Percentiles rank a stretch among this genome's conserved stretches.
These are phyloP conservation scores for Psylliodes chrysocephalus DNA, from an alignment of 2,888 invertebrate species.

Conservation along the genomic window DNA sequence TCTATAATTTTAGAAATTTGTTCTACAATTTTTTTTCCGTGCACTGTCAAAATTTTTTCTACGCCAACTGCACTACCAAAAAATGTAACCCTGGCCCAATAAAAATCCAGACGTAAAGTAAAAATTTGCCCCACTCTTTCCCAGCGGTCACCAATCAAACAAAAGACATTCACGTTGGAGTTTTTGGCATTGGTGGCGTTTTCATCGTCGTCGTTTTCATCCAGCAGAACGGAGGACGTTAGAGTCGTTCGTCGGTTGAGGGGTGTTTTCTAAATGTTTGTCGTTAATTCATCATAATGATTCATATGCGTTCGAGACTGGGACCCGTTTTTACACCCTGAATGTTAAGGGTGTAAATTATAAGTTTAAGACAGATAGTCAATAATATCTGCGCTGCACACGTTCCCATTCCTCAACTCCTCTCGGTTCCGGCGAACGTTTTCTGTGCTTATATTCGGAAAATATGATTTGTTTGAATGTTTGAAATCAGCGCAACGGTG, in stretches of 20 bases:
- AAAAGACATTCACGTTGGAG: constrained; percentile 17
- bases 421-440: constrained; percentile 3
- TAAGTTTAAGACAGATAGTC: constrained; percentile 66
- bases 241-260: constrained; percentile 52
- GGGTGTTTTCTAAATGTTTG: constrained; percentile 66
- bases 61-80: no score
- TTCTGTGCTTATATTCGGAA: neutral
- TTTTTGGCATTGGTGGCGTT: constrained; percentile 40
- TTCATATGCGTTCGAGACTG: constrained; percentile 65
- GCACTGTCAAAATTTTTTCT: no score
- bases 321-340: constrained; percentile 64
- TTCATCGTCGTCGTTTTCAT: constrained; percentile 23
- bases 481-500: neutral
- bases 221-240: constrained; percentile 42
- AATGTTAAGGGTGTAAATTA: constrained; percentile 66
- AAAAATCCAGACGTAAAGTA: no score
- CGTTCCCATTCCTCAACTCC: constrained; percentile 45
- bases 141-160: constrained; percentile 15
- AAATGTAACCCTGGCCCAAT: no score
- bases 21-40: no score
- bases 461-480: constrained; percentile 24
- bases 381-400: constrained; percentile 60
- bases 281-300: constrained; percentile 67
- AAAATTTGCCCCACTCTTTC: neutral
- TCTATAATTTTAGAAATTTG: no score